These are phyloP conservation scores for Oscheius sp. DNA, from an alignment of 2,888 invertebrate genomes.

Conservation along the genomic window DNA sequence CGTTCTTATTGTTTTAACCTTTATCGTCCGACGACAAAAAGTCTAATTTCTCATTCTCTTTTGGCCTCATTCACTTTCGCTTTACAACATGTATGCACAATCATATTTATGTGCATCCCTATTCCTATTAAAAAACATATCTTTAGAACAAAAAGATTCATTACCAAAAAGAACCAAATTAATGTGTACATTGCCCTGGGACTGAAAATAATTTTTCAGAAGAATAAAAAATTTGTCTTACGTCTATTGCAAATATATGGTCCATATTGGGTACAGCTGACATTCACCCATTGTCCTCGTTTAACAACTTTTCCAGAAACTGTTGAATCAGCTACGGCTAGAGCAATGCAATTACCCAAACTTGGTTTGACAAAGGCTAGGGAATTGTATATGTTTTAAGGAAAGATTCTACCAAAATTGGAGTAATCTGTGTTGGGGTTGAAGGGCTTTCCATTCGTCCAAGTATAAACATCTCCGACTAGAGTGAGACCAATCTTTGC, in stretches of 20 bases:
- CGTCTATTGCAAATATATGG: slow-evolving; percentile 19
- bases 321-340: slow-evolving; percentile 21
- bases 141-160: neutral
- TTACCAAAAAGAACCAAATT: neutral
- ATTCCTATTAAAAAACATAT: neutral
- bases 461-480: slow-evolving; percentile 6
- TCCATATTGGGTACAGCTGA: slow-evolving; percentile 11
- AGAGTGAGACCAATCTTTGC: slow-evolving; percentile 19
- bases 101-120: neutral
- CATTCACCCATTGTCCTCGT: slow-evolving; percentile 21
- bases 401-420: slow-evolving; percentile 21
- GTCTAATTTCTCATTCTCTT: neutral
- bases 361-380: slow-evolving; percentile 15
- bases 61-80: neutral
- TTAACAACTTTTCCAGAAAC: slow-evolving; percentile 13
- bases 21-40: slow-evolving; percentile 1
- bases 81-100: slow-evolving; percentile 1
- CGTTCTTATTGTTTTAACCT: neutral
- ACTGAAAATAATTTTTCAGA: neutral
- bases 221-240: neutral
- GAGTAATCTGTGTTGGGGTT: slow-evolving; percentile 24
- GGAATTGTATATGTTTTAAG: too few species aligned
- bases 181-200: slow-evolving; percentile 9
- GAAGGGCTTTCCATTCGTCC: slow-evolving; percentile 28
- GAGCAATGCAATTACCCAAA: slow-evolving; percentile 17